Evolutionary conservation across 2,888 invertebrate genomes (phyloP).

Genomic region (Peribatodes rhomboidaria): DNA sequence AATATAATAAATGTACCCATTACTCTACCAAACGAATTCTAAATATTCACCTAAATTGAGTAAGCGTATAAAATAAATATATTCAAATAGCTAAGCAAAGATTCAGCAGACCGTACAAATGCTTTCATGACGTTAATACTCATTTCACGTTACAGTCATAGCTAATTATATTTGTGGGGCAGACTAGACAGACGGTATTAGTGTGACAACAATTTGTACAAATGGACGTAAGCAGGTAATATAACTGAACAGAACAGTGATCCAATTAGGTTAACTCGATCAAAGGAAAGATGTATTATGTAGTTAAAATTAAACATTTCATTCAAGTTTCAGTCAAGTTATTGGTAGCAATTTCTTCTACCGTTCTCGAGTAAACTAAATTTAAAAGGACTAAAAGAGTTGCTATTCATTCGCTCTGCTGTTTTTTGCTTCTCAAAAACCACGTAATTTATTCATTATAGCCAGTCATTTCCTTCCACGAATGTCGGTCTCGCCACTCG

Average conservation of each 20-base stretch:
- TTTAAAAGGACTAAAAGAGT: no score
- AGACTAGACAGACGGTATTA: slow-evolving; percentile 17
- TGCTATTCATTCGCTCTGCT: no score
- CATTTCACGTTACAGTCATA: slow-evolving; percentile 16
- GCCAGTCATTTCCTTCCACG: no score
- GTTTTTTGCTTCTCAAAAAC: no score
- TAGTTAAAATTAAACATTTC: no score
- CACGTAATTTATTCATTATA: no score
- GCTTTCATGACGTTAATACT: slow-evolving; percentile 20
- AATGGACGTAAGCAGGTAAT: background rate
- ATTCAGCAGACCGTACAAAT: slow-evolving; percentile 19
- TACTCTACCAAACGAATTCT: background rate
- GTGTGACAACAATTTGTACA: background rate
- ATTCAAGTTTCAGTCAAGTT: no score
- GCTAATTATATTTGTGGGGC: slow-evolving; percentile 8
- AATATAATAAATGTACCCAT: background rate
- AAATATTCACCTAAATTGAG: background rate
- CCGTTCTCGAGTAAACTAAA: no score
- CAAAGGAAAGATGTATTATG: no score
- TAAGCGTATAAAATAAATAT: background rate
- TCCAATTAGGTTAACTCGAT: background rate
- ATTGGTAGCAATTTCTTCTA: no score
- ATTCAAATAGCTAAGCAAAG: background rate
- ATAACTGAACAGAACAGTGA: background rate
- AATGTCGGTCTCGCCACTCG: no score